phyloP scores from a whole-genome alignment of 2,113 vertebrate species.

The Gadus chalcogrammus region DNA sequence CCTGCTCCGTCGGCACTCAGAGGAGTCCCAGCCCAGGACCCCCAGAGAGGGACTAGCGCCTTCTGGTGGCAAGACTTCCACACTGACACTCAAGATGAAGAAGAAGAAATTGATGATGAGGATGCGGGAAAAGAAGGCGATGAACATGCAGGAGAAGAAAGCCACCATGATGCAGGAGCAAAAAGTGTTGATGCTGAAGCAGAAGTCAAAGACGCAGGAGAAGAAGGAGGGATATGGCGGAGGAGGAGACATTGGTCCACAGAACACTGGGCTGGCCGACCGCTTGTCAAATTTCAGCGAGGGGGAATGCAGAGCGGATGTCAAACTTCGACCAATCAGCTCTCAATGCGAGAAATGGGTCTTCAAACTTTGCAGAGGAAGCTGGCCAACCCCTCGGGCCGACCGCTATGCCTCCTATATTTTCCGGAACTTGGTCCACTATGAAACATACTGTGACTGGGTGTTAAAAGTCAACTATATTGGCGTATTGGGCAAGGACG shows the following conservation, averaged over 20 bases:
- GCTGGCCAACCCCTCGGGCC: slow-evolving; percentile 44
- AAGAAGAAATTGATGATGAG: slow-evolving; percentile 22
- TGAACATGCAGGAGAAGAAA: background rate
- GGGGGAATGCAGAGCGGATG: slow-evolving; percentile 58
- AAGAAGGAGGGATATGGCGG: background rate
- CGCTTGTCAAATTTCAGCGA: slow-evolving; percentile 54
- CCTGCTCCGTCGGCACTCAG: slow-evolving; percentile 59
- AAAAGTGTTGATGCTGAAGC: slow-evolving; percentile 16
- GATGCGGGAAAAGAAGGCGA: slow-evolving; percentile 11
- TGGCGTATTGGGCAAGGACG: slow-evolving; percentile 61
- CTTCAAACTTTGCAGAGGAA: slow-evolving; percentile 53
- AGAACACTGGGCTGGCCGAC: slow-evolving; percentile 31
- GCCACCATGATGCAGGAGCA: background rate
- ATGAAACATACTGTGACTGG: slow-evolving; percentile 61
- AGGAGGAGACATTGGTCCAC: slow-evolving; percentile 5
- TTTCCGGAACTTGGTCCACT: slow-evolving; percentile 66
- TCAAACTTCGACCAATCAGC: slow-evolving; percentile 57
- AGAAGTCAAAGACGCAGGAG: slow-evolving; percentile 12
- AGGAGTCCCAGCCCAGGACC: slow-evolving; percentile 50
- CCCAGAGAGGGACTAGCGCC: slow-evolving; percentile 48
- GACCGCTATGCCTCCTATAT: slow-evolving; percentile 65
- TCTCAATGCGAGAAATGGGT: slow-evolving; percentile 57
- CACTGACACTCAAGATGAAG: slow-evolving; percentile 42
- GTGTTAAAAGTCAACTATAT: slow-evolving; percentile 64
- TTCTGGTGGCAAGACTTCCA: slow-evolving; percentile 54